Evolutionary conservation across 1,140 invertebrate species (phyloP).

Genomic region (Aphidius ervi): DNA sequence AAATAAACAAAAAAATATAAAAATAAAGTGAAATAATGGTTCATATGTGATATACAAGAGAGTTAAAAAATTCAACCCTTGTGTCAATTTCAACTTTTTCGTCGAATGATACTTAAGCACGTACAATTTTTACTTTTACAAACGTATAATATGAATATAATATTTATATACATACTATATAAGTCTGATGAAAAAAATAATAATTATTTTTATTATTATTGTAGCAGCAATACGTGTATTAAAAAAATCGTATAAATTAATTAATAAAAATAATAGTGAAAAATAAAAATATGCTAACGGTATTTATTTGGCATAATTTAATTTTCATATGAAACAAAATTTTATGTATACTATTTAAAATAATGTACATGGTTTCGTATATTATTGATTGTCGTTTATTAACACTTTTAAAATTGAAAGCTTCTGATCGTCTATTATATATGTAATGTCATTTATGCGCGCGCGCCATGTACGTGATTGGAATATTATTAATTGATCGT

Average conservation of each 20-base stretch:
- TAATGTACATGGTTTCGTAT: neutral
- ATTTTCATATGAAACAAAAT: too few relatives aligned
- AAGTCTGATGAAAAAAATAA: too few relatives aligned
- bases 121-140: constrained; percentile 27
- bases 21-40: too few relatives aligned
- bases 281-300: neutral
- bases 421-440: constrained; percentile 35
- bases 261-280: neutral
- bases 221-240: too few relatives aligned
- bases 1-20: too few relatives aligned
- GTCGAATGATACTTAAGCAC: constrained; percentile 23
- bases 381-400: neutral
- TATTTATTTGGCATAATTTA: too few relatives aligned
- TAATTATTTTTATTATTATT: too few relatives aligned
- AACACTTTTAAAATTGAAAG: constrained; percentile 2
- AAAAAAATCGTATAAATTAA: neutral
- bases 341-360: too few relatives aligned
- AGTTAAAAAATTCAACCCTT: neutral
- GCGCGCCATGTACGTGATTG: constrained; percentile 42
- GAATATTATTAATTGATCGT: constrained; percentile 48
- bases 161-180: too few relatives aligned
- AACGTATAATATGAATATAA: constrained; percentile 1
- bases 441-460: constrained; percentile 26
- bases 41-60: neutral
- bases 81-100: neutral